phyloP scores from a whole-genome alignment of 2,888 invertebrate genomes.

The Rapana venosa region DNA sequence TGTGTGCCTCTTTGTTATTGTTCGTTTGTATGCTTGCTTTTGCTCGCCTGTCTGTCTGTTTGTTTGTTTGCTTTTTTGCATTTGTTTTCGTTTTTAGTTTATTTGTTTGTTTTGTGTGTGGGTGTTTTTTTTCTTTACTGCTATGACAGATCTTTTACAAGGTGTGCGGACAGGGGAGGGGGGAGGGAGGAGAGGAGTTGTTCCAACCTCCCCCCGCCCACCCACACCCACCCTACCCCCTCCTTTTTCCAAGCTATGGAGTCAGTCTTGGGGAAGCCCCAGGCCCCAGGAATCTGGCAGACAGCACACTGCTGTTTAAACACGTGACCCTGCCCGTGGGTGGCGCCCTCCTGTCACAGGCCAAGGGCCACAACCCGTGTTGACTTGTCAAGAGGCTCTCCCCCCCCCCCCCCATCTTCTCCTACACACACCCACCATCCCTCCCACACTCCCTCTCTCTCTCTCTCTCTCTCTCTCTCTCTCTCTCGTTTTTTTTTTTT shows the following conservation, averaged over 20 bases:
- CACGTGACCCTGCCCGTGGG: neutral
- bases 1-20: neutral
- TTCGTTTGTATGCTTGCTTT: neutral
- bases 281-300: neutral
- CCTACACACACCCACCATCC: too few species aligned
- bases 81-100: neutral
- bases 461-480: too few species aligned
- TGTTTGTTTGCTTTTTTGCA: neutral
- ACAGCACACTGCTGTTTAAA: neutral
- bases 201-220: too few species aligned
- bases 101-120: neutral
- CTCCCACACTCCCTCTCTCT: too few species aligned
- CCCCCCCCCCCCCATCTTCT: neutral
- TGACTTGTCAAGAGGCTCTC: neutral
- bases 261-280: too few species aligned
- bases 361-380: slow-evolving; percentile 3
- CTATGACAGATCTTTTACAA: neutral
- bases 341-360: slow-evolving; percentile 1
- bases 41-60: neutral
- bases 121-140: too few species aligned
- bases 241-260: too few species aligned
- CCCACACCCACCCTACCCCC: too few species aligned
- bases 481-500: too few species aligned
- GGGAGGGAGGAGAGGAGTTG: too few species aligned
- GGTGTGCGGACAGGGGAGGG: neutral